These are phyloP conservation scores for Andrena bicolor DNA, from an alignment of 2,888 invertebrate species.

Conservation along the genomic window DNA sequence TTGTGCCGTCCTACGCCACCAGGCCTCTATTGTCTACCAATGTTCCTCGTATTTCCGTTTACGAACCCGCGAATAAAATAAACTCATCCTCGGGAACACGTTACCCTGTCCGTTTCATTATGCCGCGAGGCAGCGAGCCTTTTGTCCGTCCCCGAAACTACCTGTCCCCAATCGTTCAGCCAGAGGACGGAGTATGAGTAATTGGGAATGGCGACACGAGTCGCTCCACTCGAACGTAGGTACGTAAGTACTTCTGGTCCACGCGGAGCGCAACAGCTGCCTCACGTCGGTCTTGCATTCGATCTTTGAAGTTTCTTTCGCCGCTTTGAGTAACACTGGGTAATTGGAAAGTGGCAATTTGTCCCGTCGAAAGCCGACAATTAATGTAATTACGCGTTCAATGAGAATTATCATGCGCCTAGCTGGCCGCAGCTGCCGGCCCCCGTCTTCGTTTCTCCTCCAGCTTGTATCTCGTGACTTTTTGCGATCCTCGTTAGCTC, in stretches of 20 bases:
- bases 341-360: conserved; percentile 71
- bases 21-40: neutral
- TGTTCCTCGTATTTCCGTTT: neutral
- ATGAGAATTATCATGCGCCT: conserved; percentile 71
- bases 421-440: conserved; percentile 37
- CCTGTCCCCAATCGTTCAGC: neutral
- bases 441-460: conserved; percentile 25
- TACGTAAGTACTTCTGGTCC: neutral
- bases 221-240: neutral
- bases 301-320: neutral
- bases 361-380: conserved; percentile 71
- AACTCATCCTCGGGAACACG: neutral
- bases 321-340: conserved; percentile 2
- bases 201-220: neutral
- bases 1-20: conserved; percentile 16
- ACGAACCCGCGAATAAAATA: neutral
- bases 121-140: neutral
- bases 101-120: neutral
- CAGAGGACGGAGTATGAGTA: no score
- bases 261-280: neutral
- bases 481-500: conserved; percentile 57
- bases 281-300: neutral
- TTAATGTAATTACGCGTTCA: conserved; percentile 77
- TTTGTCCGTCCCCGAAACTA: neutral
- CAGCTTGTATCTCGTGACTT: conserved; percentile 60